A percentile compares a stretch with the other conserved stretches of the same genome.
These are phyloP conservation scores for Drosophila colorata DNA, from an alignment of 2,888 invertebrate species.

Conservation along the genomic window DNA sequence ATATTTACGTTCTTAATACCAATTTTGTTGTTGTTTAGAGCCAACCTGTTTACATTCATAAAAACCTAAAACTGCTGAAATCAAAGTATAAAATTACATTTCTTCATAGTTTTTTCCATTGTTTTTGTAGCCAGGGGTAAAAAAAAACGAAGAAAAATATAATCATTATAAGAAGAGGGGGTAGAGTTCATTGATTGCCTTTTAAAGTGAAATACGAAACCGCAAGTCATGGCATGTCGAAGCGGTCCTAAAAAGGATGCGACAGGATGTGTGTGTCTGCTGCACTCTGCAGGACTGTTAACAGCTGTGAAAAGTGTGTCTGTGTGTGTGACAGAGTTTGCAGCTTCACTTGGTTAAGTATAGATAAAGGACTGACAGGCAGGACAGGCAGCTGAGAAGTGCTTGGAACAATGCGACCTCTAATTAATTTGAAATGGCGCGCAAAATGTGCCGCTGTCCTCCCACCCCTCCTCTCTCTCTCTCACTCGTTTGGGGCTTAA, in stretches of 20 bases:
- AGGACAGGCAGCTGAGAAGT: conserved; percentile 33
- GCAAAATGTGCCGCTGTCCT: conserved; percentile 2
- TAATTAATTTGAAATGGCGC: conserved; percentile 51
- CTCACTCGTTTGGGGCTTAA: conserved; percentile 16
- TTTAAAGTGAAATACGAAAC: conserved; percentile 67
- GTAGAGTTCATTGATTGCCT: conserved; percentile 59
- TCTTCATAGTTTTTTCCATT: conserved; percentile 18
- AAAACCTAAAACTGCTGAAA: conserved; percentile 33
- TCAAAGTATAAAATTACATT: conserved; percentile 63
- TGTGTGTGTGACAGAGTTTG: conserved; percentile 8
- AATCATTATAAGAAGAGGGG: conserved; percentile 32
- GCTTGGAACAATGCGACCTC: conserved; percentile 33
- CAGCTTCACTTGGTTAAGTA: conserved; percentile 1
- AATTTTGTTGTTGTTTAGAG: conserved; percentile 13
- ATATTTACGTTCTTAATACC: conserved; percentile 41
- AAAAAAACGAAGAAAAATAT: conserved; percentile 12
- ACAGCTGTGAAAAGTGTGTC: conserved; percentile 54
- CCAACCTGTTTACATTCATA: conserved; percentile 57
- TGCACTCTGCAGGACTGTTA: conserved; percentile 1
- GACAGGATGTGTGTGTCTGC: conserved; percentile 54
- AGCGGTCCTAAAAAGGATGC: conserved; percentile 49
- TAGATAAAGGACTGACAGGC: conserved; percentile 7
- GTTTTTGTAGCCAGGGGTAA: conserved; percentile 14
- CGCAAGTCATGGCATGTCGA: conserved; percentile 55
- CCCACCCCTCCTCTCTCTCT: neutral